Evolutionary conservation across 2,888 invertebrate genomes (phyloP), one percentile per base, ranked within the genome.

Genomic region (Acronicta leporina): DNA sequence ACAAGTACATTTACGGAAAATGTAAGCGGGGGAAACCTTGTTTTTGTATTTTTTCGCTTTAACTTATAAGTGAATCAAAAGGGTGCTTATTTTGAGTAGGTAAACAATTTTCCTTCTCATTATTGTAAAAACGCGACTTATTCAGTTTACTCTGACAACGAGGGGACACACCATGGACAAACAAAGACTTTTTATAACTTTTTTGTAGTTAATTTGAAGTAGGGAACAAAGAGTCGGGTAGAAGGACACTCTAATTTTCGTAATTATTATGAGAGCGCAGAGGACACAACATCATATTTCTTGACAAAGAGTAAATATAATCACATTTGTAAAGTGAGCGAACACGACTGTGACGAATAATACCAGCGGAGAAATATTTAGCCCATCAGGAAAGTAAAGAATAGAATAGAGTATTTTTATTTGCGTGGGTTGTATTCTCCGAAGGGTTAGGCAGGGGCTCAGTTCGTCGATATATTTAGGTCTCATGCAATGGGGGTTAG

Each of bases 141-240:
- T n/a, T n/a, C n/a, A 66, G 69, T 75, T 77, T 68, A 70, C 54
- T 42, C 62, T 65, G 58, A 63, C 67, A 61, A 69, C 65, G 52
- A 44, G 57, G 48, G 27, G 42, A 47, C 54, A 7, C 46, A 47
- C 53, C 69, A 64, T 53, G 57, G 46, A 64, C 75, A 77, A 80
- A 84, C 80, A 83, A 84, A 72, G 68, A 73, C 63, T 74, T 80
- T 74, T 81, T 77, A 73, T 64, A 78, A 80, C 74, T 79, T 83
- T 80, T 79, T 79, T 61, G 77, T 73, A 77, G 81, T 82, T 80
- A 75, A 82, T 82, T 85, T 79, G 68, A 79, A 77, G 77, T 68
- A n/a, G 56, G 57, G 48, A 49, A 80, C 76, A 81, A 80, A 81
- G 76, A 71, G 61, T 41, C 53, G 55, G 67, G 61, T 51, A 35